Evolutionary conservation across 2,888 invertebrate species (phyloP).

Genomic region (Chalcis sispes): DNA sequence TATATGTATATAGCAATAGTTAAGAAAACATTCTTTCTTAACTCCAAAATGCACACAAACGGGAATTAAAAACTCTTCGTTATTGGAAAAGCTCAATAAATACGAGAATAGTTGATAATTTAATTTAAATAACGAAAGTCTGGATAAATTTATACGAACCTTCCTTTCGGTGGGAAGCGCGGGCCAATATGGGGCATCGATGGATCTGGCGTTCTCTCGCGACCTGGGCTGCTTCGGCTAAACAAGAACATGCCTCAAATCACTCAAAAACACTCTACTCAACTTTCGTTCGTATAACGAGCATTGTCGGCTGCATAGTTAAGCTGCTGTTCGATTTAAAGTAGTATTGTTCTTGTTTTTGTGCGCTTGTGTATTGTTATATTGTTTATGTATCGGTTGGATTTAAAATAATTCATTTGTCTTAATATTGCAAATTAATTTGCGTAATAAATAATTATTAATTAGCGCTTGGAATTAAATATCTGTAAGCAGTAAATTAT

Average conservation of each 20-base stretch:
- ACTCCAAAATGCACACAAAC: not conserved
- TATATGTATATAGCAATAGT: not conserved
- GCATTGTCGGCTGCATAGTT: conserved; percentile 34
- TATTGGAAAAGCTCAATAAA: conserved; percentile 1
- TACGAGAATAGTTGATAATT: too few relatives aligned
- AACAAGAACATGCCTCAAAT: conserved; percentile 78
- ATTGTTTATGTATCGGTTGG: not conserved
- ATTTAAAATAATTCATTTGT: not conserved
- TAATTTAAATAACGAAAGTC: not conserved
- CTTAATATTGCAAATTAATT: too few relatives aligned
- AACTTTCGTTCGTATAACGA: conserved; percentile 51
- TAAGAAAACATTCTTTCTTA: not conserved
- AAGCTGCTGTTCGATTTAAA: not conserved
- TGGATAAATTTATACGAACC: conserved; percentile 75
- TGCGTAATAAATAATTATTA: too few relatives aligned
- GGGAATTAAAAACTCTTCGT: not conserved
- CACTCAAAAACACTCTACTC: conserved; percentile 73
- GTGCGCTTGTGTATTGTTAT: not conserved
- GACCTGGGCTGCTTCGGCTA: conserved; percentile 92
- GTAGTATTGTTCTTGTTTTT: too few relatives aligned
- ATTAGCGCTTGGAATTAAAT: too few relatives aligned
- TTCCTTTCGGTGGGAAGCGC: conserved; percentile 91
- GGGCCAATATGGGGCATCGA: conserved; percentile 92
- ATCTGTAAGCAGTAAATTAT: too few relatives aligned
- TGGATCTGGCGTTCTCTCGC: conserved; percentile 89